Evolutionary conservation across 1,140 invertebrate genomes (phyloP).

Genomic region (Choristoneura fumiferana): DNA sequence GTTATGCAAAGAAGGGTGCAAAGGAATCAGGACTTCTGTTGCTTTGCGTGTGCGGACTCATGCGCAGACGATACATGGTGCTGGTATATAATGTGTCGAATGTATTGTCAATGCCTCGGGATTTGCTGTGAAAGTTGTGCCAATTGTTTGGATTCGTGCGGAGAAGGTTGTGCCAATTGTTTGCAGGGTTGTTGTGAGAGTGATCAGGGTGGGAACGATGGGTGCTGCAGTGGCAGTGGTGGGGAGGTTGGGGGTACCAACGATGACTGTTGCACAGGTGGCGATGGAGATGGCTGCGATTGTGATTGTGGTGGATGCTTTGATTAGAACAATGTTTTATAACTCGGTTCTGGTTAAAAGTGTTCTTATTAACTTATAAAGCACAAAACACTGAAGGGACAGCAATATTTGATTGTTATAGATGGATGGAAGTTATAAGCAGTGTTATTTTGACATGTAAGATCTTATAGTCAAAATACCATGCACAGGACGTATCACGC

Average conservation of each 20-base stretch:
- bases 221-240: conserved; percentile 4
- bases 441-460: too few relatives aligned
- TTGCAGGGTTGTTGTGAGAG: conserved; percentile 16
- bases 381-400: too few relatives aligned
- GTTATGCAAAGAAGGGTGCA: neutral
- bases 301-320: conserved; percentile 17
- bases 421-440: too few relatives aligned
- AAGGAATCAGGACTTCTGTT: neutral
- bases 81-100: conserved; percentile 8
- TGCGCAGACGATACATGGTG: neutral
- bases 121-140: neutral
- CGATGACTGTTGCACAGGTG: conserved; percentile 21
- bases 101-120: neutral
- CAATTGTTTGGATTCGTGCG: conserved; percentile 24
- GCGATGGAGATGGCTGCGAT: conserved; percentile 21
- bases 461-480: too few relatives aligned
- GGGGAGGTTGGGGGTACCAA: conserved; percentile 4
- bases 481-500: too few relatives aligned
- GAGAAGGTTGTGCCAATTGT: conserved; percentile 22
- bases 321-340: neutral
- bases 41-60: neutral
- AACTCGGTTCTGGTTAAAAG: too few relatives aligned
- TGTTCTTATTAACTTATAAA: too few relatives aligned
- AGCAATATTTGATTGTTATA: too few relatives aligned
- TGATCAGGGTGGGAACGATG: conserved; percentile 15